Percentiles rank a stretch among this genome's conserved stretches.
Conservation (phyloP, 2,888 invertebrate species). For the Baccha elongata region DNA sequence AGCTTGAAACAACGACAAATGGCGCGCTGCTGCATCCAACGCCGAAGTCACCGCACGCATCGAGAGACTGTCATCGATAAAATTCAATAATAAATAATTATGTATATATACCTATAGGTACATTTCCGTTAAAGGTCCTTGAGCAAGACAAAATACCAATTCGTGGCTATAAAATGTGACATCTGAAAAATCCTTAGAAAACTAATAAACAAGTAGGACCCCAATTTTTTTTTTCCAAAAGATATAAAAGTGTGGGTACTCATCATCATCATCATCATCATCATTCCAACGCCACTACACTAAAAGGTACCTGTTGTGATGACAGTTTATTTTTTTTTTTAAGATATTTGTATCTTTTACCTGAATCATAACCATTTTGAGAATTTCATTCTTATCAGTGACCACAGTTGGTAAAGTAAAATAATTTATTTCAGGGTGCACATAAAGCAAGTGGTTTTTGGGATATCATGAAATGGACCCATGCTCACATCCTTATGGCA, state of each 20-base stretch:
- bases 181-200: slow-evolving; percentile 61
- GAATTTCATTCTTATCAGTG: slow-evolving; percentile 48
- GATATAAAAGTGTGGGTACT: neutral
- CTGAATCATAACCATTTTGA: slow-evolving; percentile 62
- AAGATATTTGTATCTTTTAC: slow-evolving; percentile 20
- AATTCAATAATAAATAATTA: slow-evolving; percentile 70
- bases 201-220: slow-evolving; percentile 64
- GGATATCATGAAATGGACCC: neutral
- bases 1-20: slow-evolving; percentile 48
- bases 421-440: slow-evolving; percentile 63
- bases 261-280: neutral
- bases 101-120: slow-evolving; percentile 5
- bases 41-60: slow-evolving; percentile 38
- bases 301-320: slow-evolving; percentile 20
- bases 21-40: slow-evolving; percentile 22
- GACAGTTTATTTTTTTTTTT: slow-evolving; percentile 28
- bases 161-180: slow-evolving; percentile 33
- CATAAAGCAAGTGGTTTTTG: slow-evolving; percentile 43
- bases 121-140: slow-evolving; percentile 67
- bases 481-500: slow-evolving; percentile 38
- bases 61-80: slow-evolving; percentile 57
- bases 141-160: slow-evolving; percentile 28
- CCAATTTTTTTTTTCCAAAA: slow-evolving; percentile 13
- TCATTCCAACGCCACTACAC: slow-evolving; percentile 27
- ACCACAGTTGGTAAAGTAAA: slow-evolving; percentile 67